phyloP scores from a whole-genome alignment of 23 tunicate genomes.

The Diplosoma virens region DNA sequence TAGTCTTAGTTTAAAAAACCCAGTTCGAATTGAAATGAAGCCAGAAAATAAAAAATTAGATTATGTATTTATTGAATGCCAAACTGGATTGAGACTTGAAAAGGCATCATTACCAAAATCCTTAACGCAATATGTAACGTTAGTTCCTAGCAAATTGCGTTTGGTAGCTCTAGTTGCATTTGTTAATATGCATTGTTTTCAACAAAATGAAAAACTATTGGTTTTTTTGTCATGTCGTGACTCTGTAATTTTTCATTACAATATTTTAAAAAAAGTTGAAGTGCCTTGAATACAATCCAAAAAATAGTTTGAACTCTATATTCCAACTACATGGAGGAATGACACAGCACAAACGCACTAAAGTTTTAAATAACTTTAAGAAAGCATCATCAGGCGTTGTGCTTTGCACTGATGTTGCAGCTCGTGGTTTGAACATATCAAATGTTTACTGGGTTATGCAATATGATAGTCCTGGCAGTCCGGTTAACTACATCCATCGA shows the following conservation, averaged over 20 bases:
- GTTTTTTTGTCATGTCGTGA: constrained; percentile 91
- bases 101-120: constrained; percentile 59
- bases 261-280: constrained; percentile 43
- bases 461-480: constrained; percentile 86
- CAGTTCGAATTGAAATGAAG: constrained; percentile 42
- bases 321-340: constrained; percentile 93
- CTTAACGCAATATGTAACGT: constrained; percentile 54
- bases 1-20: constrained; percentile 57
- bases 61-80: constrained; percentile 33
- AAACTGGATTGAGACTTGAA: constrained; percentile 47
- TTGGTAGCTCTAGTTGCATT: constrained; percentile 65
- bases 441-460: constrained; percentile 88
- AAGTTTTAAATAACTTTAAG: constrained; percentile 29
- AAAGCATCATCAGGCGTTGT: constrained; percentile 41
- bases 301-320: not conserved
- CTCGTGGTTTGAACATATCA: constrained; percentile 93
- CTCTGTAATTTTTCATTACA: constrained; percentile 76
- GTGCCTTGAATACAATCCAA: not conserved
- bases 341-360: constrained; percentile 68
- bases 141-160: constrained; percentile 87
- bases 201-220: constrained; percentile 36
- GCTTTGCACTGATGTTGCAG: constrained; percentile 95
- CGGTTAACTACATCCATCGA: constrained; percentile 92
- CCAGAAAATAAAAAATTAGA: not conserved
- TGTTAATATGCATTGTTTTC: constrained; percentile 28